A percentile compares a stretch with the other conserved stretches of the same genome.
These are phyloP conservation scores for Hypselothyrea guttata DNA, from an alignment of 2,888 invertebrate genomes.

Conservation along the genomic window DNA sequence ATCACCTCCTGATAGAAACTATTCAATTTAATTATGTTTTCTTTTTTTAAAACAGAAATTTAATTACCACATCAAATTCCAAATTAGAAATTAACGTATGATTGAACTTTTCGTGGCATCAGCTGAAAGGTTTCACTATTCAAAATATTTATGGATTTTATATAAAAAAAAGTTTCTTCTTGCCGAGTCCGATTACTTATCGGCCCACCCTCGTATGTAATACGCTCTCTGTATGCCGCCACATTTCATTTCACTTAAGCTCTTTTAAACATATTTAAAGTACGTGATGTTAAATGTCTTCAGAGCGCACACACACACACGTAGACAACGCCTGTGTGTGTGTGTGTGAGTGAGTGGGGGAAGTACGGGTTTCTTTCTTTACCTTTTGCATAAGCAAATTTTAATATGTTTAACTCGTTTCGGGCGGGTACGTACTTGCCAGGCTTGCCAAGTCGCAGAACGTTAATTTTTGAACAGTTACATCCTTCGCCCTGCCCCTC, in stretches of 20 bases:
- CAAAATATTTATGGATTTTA: too few species aligned
- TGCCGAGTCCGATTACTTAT: too few species aligned
- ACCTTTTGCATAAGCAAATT: slow-evolving; percentile 73
- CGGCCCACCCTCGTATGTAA: too few species aligned
- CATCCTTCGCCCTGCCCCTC: too few species aligned
- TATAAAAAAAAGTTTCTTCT: too few species aligned
- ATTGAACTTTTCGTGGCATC: too few species aligned
- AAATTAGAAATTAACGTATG: too few species aligned
- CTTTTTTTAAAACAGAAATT: too few species aligned
- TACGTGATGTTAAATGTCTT: slow-evolving; percentile 74
- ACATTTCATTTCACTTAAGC: slow-evolving; percentile 72
- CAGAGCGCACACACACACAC: slow-evolving; percentile 38
- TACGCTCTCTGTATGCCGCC: slow-evolving; percentile 27
- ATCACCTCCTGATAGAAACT: too few species aligned
- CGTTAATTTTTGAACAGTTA: slow-evolving; percentile 70
- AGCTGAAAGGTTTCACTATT: too few species aligned
- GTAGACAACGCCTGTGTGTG: slow-evolving; percentile 1
- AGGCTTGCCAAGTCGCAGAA: slow-evolving; percentile 41
- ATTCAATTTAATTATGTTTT: too few species aligned
- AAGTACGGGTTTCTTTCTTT: slow-evolving; percentile 39
- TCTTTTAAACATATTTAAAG: slow-evolving; percentile 76
- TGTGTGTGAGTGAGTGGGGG: slow-evolving; percentile 17
- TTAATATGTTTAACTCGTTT: slow-evolving; percentile 79
- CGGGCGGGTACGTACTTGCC: slow-evolving; percentile 23
- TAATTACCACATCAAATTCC: too few species aligned